Percentiles rank a stretch among this genome's conserved stretches.
These are phyloP conservation scores for Drosophila subsilvestris DNA, from an alignment of 2,888 invertebrate species.

Conservation along the genomic window DNA sequence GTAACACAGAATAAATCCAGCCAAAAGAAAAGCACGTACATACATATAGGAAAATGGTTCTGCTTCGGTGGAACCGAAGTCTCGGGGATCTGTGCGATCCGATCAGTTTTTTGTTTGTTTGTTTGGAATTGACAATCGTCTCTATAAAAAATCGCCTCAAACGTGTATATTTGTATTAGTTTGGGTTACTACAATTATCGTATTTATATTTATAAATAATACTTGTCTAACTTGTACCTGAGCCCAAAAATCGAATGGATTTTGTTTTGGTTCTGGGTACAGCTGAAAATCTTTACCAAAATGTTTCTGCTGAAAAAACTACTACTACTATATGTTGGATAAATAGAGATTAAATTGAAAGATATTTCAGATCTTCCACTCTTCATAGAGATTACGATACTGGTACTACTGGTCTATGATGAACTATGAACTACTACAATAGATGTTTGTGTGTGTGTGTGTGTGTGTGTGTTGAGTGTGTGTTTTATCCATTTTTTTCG, in stretches of 20 bases:
- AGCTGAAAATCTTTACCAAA: slow-evolving; percentile 52
- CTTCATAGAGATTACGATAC: slow-evolving; percentile 29
- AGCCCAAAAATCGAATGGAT: slow-evolving; percentile 52
- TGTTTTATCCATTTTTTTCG: slow-evolving; percentile 21
- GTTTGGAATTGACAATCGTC: slow-evolving; percentile 40
- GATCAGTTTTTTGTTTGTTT: not conserved
- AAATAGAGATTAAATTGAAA: slow-evolving; percentile 22
- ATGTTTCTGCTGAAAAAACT: slow-evolving; percentile 34
- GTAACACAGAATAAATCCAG: slow-evolving; percentile 24
- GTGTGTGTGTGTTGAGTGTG: slow-evolving; percentile 33
- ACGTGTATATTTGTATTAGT: slow-evolving; percentile 44
- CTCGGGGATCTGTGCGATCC: not conserved
- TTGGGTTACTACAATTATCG: slow-evolving; percentile 17
- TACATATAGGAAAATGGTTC: slow-evolving; percentile 8
- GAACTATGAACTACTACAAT: slow-evolving; percentile 17
- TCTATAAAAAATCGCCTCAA: slow-evolving; percentile 42
- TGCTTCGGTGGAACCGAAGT: not conserved
- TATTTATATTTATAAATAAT: slow-evolving; percentile 52
- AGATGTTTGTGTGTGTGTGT: slow-evolving; percentile 19
- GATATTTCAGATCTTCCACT: not conserved
- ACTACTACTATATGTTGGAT: slow-evolving; percentile 55
- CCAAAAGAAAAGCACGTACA: not conserved
- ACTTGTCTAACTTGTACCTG: slow-evolving; percentile 64
- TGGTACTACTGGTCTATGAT: slow-evolving; percentile 8
- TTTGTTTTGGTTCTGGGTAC: slow-evolving; percentile 41